Percentiles rank a stretch among this genome's conserved stretches.
phyloP scores from a whole-genome alignment of 1,140 invertebrate species.

The Carposina sasakii region DNA sequence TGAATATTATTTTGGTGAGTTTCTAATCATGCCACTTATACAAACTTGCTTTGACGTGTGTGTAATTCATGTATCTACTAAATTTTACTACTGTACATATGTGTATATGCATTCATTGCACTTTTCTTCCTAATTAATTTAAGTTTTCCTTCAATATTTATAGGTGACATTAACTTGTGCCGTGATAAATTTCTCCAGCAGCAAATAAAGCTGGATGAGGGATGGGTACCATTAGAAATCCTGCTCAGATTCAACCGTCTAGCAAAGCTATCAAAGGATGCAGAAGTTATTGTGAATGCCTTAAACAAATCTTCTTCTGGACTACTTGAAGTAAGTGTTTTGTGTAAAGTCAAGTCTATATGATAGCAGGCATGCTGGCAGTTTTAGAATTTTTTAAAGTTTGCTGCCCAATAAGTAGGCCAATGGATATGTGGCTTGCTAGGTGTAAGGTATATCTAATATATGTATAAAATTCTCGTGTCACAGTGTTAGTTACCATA shows the following conservation, averaged over 20 bases:
- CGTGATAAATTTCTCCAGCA: slow-evolving; percentile 92
- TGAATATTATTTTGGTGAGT: slow-evolving; percentile 77
- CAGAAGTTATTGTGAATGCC: slow-evolving; percentile 81
- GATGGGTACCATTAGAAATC: slow-evolving; percentile 90
- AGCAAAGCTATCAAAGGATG: slow-evolving; percentile 80
- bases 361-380: too few relatives aligned
- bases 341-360: too few relatives aligned
- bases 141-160: slow-evolving; percentile 14
- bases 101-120: not conserved
- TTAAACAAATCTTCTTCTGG: slow-evolving; percentile 83
- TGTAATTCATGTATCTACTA: not conserved
- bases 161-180: slow-evolving; percentile 89
- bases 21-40: not conserved
- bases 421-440: too few relatives aligned
- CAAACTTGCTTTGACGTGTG: not conserved
- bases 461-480: too few relatives aligned
- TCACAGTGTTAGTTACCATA: too few relatives aligned
- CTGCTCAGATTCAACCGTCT: slow-evolving; percentile 93
- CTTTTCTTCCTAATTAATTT: not conserved
- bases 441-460: too few relatives aligned
- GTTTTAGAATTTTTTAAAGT: too few relatives aligned
- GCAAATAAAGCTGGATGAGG: slow-evolving; percentile 88
- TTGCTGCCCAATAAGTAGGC: too few relatives aligned
- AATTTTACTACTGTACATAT: not conserved
- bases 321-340: slow-evolving; percentile 81